phyloP scores from a whole-genome alignment of 2,888 invertebrate genomes.

The Agrotis puta region DNA sequence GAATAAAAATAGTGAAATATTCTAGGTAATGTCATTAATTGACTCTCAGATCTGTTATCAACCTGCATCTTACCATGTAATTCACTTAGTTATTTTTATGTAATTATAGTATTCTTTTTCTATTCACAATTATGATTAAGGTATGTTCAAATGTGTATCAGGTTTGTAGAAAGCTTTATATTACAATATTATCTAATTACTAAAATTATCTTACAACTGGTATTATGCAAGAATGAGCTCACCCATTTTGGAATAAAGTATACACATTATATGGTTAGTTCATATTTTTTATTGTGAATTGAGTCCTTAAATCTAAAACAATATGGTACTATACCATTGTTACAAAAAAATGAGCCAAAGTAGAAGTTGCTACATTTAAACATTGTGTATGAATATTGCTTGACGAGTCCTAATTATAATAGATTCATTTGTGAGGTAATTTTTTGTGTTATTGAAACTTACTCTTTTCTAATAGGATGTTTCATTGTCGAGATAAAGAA shows the following conservation, averaged over 20 bases:
- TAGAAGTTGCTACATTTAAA: slow-evolving; percentile 59
- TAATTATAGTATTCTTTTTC: neutral
- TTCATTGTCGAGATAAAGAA: slow-evolving; percentile 23
- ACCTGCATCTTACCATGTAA: neutral
- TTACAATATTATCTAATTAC: slow-evolving; percentile 7
- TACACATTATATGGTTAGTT: slow-evolving; percentile 77
- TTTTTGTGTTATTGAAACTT: slow-evolving; percentile 29
- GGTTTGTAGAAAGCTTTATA: neutral
- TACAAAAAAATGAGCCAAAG: slow-evolving; percentile 70
- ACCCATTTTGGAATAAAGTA: slow-evolving; percentile 75
- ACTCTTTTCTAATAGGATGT: slow-evolving; percentile 14
- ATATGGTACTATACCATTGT: slow-evolving; percentile 75
- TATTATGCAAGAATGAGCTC: slow-evolving; percentile 37
- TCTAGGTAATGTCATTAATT: neutral
- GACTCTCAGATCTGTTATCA: neutral
- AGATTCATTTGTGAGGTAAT: slow-evolving; percentile 30
- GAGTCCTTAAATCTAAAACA: slow-evolving; percentile 84
- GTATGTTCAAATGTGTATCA: slow-evolving; percentile 12
- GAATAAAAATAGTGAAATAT: slow-evolving; percentile 5
- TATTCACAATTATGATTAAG: neutral
- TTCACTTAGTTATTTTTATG: neutral
- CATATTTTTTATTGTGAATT: slow-evolving; percentile 85
- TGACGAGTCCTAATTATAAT: slow-evolving; percentile 34
- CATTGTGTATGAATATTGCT: slow-evolving; percentile 42
- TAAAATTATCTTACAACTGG: slow-evolving; percentile 13